Percentiles rank a stretch among this genome's conserved stretches.
Conservation (phyloP, 2,113 vertebrate genomes). For the Cyprinodon brontotheroides region DNA sequence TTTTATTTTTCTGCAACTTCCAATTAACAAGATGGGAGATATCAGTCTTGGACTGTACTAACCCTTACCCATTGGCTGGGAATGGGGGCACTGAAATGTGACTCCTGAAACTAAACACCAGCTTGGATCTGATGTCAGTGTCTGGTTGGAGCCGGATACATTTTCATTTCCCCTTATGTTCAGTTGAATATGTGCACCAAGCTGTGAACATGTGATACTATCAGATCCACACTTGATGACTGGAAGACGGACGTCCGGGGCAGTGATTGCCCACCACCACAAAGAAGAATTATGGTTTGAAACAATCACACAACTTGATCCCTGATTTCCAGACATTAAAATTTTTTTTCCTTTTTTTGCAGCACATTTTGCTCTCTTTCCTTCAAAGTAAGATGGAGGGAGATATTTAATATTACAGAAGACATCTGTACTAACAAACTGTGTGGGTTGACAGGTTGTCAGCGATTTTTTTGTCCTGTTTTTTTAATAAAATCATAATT, state of each 20-base stretch:
- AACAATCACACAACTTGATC: constrained; percentile 1
- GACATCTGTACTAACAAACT: constrained; percentile 24
- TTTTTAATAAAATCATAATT: constrained; percentile 48
- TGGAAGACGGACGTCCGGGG: constrained; percentile 34
- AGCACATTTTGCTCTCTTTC: background rate
- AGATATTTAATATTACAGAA: background rate
- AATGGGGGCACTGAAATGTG: constrained; percentile 41
- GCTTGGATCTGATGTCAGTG: constrained; percentile 52
- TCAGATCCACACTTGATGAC: constrained; percentile 39
- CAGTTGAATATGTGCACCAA: constrained; percentile 21
- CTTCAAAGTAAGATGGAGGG: background rate
- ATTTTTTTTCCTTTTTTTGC: background rate
- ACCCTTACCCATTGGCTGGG: constrained; percentile 3
- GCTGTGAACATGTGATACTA: constrained; percentile 59
- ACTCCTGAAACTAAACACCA: constrained; percentile 61
- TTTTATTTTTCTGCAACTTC: background rate
- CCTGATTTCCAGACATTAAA: background rate
- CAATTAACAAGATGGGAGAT: background rate
- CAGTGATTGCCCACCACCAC: constrained; percentile 59
- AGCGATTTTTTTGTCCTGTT: constrained; percentile 52
- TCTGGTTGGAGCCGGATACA: constrained; percentile 28
- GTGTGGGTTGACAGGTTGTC: constrained; percentile 64
- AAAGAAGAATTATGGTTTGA: background rate
- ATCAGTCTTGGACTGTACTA: constrained; percentile 14
- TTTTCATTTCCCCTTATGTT: constrained; percentile 47